These are phyloP conservation scores for Takifugu ocellatus DNA, from an alignment of 2,797 vertebrate genomes.

Conservation along the genomic window DNA sequence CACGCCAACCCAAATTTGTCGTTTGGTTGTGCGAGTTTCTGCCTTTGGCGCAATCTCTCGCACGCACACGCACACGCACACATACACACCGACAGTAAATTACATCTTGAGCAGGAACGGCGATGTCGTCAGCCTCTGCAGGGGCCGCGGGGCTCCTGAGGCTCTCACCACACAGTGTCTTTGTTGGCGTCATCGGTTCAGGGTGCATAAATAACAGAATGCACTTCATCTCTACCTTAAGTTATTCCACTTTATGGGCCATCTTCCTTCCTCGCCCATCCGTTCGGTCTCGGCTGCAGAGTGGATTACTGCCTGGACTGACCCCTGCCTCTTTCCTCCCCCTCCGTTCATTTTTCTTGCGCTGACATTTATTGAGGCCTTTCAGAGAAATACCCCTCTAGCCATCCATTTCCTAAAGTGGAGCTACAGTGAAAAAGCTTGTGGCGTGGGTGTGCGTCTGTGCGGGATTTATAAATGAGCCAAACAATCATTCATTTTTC, in stretches of 20 bases:
- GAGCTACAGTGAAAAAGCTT: conserved; percentile 56
- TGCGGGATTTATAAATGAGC: conserved; percentile 63
- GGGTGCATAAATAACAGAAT: conserved; percentile 39
- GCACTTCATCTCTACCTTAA: conserved; percentile 45
- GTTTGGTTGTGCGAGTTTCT: not conserved
- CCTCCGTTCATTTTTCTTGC: conserved; percentile 62
- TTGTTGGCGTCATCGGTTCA: conserved; percentile 25
- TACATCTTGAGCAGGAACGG: conserved; percentile 19
- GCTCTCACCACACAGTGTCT: conserved; percentile 1
- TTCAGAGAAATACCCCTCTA: conserved; percentile 73
- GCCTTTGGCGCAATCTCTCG: not conserved
- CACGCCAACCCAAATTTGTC: conserved; percentile 1
- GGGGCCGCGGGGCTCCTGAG: conserved; percentile 11
- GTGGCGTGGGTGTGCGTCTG: conserved; percentile 27
- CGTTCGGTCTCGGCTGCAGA: conserved; percentile 57
- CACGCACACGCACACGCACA: no score
- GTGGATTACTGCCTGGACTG: conserved; percentile 66
- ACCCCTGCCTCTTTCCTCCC: conserved; percentile 49
- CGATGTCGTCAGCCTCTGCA: conserved; percentile 14
- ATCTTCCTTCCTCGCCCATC: conserved; percentile 43
- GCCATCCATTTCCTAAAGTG: conserved; percentile 78
- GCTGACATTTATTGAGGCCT: conserved; percentile 79
- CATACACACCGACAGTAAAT: conserved; percentile 16
- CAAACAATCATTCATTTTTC: conserved; percentile 25
- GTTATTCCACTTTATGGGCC: conserved; percentile 61